These are phyloP conservation scores for Paradoxurus hermaphroditus DNA, from an alignment of 2,113 vertebrate genomes.

Conservation along the genomic window DNA sequence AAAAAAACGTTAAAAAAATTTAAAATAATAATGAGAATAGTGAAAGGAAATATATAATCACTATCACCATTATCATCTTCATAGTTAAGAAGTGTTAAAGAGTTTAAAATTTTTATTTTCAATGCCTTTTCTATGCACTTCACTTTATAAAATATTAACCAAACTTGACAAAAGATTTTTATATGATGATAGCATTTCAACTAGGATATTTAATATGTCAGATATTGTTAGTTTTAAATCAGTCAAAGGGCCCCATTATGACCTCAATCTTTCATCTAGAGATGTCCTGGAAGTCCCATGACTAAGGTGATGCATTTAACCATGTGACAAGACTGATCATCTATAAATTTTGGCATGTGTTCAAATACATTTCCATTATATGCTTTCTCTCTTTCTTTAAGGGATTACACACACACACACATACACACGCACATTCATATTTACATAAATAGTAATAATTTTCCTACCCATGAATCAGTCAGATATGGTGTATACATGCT, in stretches of 20 bases:
- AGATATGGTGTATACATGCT: neutral
- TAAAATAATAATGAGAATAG: neutral
- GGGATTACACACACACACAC: neutral
- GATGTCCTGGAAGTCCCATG: neutral
- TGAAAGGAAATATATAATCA: neutral
- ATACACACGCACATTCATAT: too few species aligned
- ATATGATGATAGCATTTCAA: slow-evolving; percentile 62
- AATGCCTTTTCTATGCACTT: neutral
- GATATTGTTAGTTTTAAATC: slow-evolving; percentile 61
- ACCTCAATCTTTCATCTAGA: slow-evolving; percentile 35
- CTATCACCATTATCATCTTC: neutral
- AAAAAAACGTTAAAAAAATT: too few species aligned
- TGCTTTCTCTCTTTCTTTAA: neutral
- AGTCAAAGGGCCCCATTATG: slow-evolving; percentile 22
- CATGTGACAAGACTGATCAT: neutral
- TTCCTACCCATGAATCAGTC: slow-evolving; percentile 11
- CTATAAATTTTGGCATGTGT: neutral
- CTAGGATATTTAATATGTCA: slow-evolving; percentile 63
- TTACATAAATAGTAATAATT: neutral
- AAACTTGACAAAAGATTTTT: slow-evolving; percentile 74
- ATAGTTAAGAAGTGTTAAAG: neutral
- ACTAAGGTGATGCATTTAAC: neutral
- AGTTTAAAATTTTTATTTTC: slow-evolving; percentile 2
- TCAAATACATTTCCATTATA: neutral
- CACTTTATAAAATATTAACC: slow-evolving; percentile 54